Evolutionary conservation across 1,140 invertebrate species (phyloP), one percentile per base, ranked within the genome.

Genomic region (Oryzaephilus surinamensis): DNA sequence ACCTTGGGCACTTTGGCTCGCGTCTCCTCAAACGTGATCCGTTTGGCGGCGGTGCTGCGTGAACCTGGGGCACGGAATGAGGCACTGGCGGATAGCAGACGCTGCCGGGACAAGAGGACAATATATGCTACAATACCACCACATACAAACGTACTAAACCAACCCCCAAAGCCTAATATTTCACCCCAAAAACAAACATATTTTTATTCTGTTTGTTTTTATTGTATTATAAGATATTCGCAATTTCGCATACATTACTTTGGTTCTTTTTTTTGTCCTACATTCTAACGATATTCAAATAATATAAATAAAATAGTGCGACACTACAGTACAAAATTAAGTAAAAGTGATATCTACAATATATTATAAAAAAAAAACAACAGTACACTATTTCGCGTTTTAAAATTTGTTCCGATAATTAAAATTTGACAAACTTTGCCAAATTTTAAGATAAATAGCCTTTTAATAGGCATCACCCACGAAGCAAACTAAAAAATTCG

Each of bases 11-110:
- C 43, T 36, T 40, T 48, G 43, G 41, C 46, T 40, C 44, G 47
- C 18, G 33, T 45, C 34, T 63, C 57, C 42, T 55, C 60, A 50
- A 66, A 66, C 37, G 61, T 61, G 45, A 66, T 66, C 43, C 64
- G 56, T 51, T 66, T 66, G 51, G 61, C 63, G 39, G 61, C 64
- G 33, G 61, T 48, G 47, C 56, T 59, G 43, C 57, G 60, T 35
- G 42, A 48, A 46, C 43, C 46, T 31, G 40, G 38, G 39, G 28
- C 38, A 40, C 41, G 51, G 51, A 43, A 52, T 48, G 37, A 37
- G 51, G 52, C 51, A 50, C 51, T 24, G 53, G 46, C 50, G 36
- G 49, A 52, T 45, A 46, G 51, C 45, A 49, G 52, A 46, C 51
- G 51, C 56, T 58, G 54, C 51, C 49, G 48, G 52, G 54, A 59